Conservation (phyloP, 2,113 vertebrate genomes). For the Phylloscopus trochiloides region DNA sequence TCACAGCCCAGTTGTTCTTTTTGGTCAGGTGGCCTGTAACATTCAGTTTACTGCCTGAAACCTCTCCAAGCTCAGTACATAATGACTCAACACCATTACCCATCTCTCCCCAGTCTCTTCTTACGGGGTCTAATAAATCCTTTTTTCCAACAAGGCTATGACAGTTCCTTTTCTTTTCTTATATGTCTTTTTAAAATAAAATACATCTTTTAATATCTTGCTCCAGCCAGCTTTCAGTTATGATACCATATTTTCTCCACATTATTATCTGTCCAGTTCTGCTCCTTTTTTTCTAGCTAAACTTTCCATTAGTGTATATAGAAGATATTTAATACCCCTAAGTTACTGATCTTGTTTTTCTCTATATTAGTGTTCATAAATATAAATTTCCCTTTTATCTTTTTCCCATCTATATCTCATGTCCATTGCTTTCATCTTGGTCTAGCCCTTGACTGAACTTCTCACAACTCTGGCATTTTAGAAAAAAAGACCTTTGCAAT, state of each 20-base stretch:
- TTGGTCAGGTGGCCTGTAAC: slow-evolving; percentile 60
- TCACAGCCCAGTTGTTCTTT: slow-evolving; percentile 54
- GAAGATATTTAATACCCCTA: neutral
- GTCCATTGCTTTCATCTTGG: slow-evolving; percentile 24
- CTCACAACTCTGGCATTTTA: neutral
- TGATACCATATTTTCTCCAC: neutral
- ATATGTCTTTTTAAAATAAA: neutral
- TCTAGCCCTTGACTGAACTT: neutral
- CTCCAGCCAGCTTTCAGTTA: neutral
- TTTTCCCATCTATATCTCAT: neutral
- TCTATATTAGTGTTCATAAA: slow-evolving; percentile 17
- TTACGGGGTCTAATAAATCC: slow-evolving; percentile 36
- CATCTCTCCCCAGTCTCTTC: slow-evolving; percentile 2
- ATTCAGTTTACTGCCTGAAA: slow-evolving; percentile 60
- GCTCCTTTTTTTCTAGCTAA: neutral
- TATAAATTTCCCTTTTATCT: slow-evolving; percentile 45
- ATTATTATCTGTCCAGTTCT: neutral
- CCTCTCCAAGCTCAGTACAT: slow-evolving; percentile 33
- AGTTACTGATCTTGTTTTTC: slow-evolving; percentile 19
- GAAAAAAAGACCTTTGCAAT: neutral
- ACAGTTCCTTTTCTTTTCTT: neutral
- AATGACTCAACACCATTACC: slow-evolving; percentile 22
- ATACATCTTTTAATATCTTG: slow-evolving; percentile 19
- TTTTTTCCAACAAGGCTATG: slow-evolving; percentile 19
- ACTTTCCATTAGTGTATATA: neutral